Conservation (phyloP, 2,113 vertebrate genomes). For the Boleophthalmus pectinirostris region DNA sequence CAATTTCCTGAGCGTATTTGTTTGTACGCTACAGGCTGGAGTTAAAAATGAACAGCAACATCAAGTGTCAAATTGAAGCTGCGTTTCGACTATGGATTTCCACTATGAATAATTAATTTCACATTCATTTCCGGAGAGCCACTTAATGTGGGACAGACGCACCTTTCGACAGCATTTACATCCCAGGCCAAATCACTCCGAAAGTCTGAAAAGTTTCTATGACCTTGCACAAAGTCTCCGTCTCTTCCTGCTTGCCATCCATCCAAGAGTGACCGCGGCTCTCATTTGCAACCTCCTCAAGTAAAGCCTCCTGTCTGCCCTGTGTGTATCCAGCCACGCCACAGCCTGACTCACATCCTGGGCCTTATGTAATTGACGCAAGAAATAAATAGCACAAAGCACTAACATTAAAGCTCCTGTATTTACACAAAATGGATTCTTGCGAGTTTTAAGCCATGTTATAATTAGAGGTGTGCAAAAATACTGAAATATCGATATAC, state of each 20-base stretch:
- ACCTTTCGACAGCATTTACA: constrained; percentile 54
- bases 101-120: constrained; percentile 63
- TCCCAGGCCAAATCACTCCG: constrained; percentile 62
- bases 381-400: constrained; percentile 24
- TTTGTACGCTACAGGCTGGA: background rate
- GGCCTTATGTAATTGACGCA: constrained; percentile 48
- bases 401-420: background rate
- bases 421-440: too few relatives aligned
- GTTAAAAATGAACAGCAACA: constrained; percentile 10
- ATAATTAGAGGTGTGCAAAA: too few relatives aligned
- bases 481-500: too few relatives aligned
- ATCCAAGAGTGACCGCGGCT: constrained; percentile 26
- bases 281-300: constrained; percentile 59
- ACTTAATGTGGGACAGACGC: constrained; percentile 59
- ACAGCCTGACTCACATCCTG: constrained; percentile 60
- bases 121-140: constrained; percentile 42
- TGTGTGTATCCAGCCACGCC: constrained; percentile 60
- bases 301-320: constrained; percentile 37
- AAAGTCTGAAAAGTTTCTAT: constrained; percentile 61
- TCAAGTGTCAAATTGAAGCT: constrained; percentile 51
- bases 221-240: constrained; percentile 58
- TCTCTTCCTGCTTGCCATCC: constrained; percentile 40
- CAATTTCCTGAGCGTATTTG: background rate
- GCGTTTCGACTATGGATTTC: constrained; percentile 54
- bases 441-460: too few relatives aligned